Conservation (phyloP, 1,140 invertebrate genomes). For the Lordiphosa clarofinis region DNA sequence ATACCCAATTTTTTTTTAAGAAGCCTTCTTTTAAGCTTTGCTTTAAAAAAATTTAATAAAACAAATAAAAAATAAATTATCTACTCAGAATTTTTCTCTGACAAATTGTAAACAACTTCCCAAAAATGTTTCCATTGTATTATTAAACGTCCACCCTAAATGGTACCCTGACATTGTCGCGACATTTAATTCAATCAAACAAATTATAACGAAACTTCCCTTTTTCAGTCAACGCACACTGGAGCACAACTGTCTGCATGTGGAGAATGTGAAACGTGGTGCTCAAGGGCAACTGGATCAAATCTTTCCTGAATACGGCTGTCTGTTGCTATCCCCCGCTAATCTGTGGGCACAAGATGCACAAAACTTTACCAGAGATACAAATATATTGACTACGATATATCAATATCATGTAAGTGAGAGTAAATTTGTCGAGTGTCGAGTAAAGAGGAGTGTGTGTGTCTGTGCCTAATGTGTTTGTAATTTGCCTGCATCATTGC, state of each 20-base stretch:
- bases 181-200: slow-evolving; percentile 35
- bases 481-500: neutral
- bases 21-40: no score
- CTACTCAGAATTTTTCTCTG: no score
- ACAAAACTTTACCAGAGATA: slow-evolving; percentile 87
- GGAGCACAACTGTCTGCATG: slow-evolving; percentile 91
- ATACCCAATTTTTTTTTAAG: no score
- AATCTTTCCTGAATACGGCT: slow-evolving; percentile 93
- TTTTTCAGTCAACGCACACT: slow-evolving; percentile 84
- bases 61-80: no score
- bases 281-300: slow-evolving; percentile 80
- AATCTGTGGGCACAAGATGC: slow-evolving; percentile 95
- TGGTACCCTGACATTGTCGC: slow-evolving; percentile 24
- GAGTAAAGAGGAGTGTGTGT: neutral
- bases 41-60: no score
- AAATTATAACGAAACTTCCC: slow-evolving; percentile 12
- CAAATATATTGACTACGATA: slow-evolving; percentile 88
- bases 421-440: neutral
- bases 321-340: slow-evolving; percentile 94
- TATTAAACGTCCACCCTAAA: no score
- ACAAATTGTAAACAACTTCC: no score
- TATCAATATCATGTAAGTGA: slow-evolving; percentile 88
- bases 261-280: slow-evolving; percentile 88
- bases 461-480: slow-evolving; percentile 5
- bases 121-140: slow-evolving; percentile 2